Base-by-base conservation (phyloP, 64 coral and sea anemone species). In the Stichodactyla mertensii region DNA sequence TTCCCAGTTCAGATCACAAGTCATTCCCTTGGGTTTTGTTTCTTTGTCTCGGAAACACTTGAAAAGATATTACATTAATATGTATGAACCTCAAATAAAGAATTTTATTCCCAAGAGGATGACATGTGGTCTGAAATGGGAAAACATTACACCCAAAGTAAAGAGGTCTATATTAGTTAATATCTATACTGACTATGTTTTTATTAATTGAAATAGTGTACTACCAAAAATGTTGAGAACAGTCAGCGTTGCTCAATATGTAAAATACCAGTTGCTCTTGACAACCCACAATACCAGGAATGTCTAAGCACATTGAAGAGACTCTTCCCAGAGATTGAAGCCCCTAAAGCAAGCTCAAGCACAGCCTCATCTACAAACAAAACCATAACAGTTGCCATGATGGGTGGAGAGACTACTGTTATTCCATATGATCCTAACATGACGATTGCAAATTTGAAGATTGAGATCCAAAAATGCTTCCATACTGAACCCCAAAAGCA, bases 381-480 rank as follows among this genome's bases (percentile, higher is more conserved):
- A 26, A 97, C 95, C 20, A 85, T 97, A 55, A 93, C 88, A 61
- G 91, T 97, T 55, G 84, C 91, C 31, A 93, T 93, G 91, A 62
- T 97, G 27, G 95, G 95, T 86, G 95, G 95, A 52, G 95, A 97
- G 81, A 86, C 87, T 19, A 93, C 95, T 28, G 91, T 97, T 45
- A 61, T 97, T 36, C 61, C 69, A 6, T 93, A 83, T 78, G 62
- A 59, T 24, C 57, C 91, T 77, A 16, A 16, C 16, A 91, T 93
- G 95, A 91, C 81, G 6, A 88, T 97, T 69, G 80, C 28, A 10
- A 53, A 85, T 14, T 86, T 97, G 28, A 97, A 97, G 24, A 52
- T 6, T 14, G 55, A 1, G 54, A 90, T 97, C 2, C 27, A 85
- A 52, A 52, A 0, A 4, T 85, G 83, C 64, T 80, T 97, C 6